Percentiles rank a stretch among this genome's conserved stretches.
phyloP scores from a whole-genome alignment of 2,113 vertebrate species.

The Gobiocypris rarus region DNA sequence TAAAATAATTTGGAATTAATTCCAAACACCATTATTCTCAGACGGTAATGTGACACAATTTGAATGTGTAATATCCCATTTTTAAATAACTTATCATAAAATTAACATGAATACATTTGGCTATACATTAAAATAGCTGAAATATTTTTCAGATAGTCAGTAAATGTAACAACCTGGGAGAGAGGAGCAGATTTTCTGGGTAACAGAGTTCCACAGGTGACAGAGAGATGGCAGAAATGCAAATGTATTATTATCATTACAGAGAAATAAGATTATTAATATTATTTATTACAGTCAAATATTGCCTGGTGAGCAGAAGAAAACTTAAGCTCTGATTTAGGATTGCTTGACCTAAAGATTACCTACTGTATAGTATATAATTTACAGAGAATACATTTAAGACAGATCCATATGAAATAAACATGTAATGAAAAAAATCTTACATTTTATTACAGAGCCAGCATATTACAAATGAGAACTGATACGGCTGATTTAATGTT shows the following conservation, averaged over 20 bases:
- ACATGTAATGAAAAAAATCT: too few species aligned
- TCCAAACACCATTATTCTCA: too few species aligned
- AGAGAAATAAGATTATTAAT: not conserved
- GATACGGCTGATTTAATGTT: constrained; percentile 31
- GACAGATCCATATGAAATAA: not conserved
- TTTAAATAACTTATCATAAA: not conserved
- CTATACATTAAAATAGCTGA: not conserved
- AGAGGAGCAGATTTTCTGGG: not conserved
- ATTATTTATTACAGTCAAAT: too few species aligned
- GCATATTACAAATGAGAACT: constrained; percentile 1
- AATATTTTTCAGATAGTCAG: not conserved
- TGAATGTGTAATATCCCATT: not conserved
- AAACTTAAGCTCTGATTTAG: not conserved
- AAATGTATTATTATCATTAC: not conserved
- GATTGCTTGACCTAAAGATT: not conserved
- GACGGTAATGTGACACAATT: not conserved
- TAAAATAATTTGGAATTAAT: not conserved
- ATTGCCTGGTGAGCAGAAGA: not conserved
- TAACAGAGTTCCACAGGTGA: constrained; percentile 22
- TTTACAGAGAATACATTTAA: not conserved
- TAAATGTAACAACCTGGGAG: not conserved
- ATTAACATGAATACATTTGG: not conserved
- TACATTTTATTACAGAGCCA: not conserved
- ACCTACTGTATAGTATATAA: too few species aligned
- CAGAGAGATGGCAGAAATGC: constrained; percentile 17